Base-by-base conservation (phyloP, 2,113 vertebrate species). In the Marcusenius ussheri region DNA sequence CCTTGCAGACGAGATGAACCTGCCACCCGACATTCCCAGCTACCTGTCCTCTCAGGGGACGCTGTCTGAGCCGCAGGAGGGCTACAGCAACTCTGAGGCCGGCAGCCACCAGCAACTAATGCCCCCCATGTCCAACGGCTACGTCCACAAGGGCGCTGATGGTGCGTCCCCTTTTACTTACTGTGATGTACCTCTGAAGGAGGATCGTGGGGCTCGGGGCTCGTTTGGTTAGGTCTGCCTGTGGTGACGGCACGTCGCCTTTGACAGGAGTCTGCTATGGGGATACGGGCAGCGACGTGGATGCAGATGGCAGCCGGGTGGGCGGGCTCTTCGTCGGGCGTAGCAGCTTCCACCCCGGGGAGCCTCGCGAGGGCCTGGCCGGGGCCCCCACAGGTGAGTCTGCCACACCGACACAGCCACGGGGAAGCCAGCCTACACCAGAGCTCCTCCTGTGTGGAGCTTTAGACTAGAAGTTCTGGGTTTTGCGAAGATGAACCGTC, bases 71-170 rank as follows among this genome's bases (percentile, higher is more conserved):
- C 98, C 98, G 0, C 98, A 97, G 93, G 98, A 99, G 92, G 98
- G 98, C 88, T 99, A 99, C 93, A 99, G 97, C 90, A 98, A 95
- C 95, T 98, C 98, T 0, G 98, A 99, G 93, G 97, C 98, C 2
- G 98, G 98, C 89, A 99, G 98, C 94, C 98, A 99, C 90, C 98
- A 99, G 94, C 98, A 99, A 88, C 98, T 99, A 9, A 98, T 99
- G 98, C 98, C 98, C 92, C 96, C 98, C 45, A 93, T 95, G 88
- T 95, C 96, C 21, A 95, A 93, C 21, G 95, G 97, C 92, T 98
- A 97, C 2, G 11, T 95, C 53, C 98, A 99, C 90, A 99, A 97
- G 94, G 96, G 96, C 91, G 90, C 96, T 3, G 98, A 99, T 0
- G 97, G 98, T 99, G 94, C 94, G 7, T n/a, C 5, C 35, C 21